A percentile compares a stretch with the other conserved stretches of the same genome.
These are phyloP conservation scores for Zaprionus nigranus DNA, from an alignment of 1,140 invertebrate species.

Conservation along the genomic window DNA sequence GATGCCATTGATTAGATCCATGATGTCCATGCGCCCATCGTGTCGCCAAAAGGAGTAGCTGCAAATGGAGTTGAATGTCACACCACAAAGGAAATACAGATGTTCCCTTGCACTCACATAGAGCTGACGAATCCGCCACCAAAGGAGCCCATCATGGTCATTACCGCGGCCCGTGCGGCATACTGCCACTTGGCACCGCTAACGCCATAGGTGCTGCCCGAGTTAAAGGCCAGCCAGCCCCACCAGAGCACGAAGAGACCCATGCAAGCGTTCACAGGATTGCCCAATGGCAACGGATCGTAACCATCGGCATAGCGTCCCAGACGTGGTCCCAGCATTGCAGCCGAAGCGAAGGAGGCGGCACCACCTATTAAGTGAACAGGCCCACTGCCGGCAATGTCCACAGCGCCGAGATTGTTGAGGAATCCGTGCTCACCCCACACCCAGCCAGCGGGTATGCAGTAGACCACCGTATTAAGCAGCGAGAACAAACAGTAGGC, in stretches of 20 bases:
- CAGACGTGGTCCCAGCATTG: conserved; percentile 95
- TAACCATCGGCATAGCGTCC: conserved; percentile 93
- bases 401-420: conserved; percentile 91
- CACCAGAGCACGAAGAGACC: conserved; percentile 97
- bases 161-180: conserved; percentile 94
- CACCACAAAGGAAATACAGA: background rate
- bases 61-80: background rate
- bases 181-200: conserved; percentile 89
- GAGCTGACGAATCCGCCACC: conserved; percentile 93
- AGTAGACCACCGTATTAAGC: conserved; percentile 95
- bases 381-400: conserved; percentile 95
- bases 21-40: conserved; percentile 91
- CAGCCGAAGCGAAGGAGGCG: conserved; percentile 93
- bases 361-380: conserved; percentile 93
- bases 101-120: conserved; percentile 77
- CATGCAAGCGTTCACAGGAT: conserved; percentile 95
- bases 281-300: conserved; percentile 91
- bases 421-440: conserved; percentile 95
- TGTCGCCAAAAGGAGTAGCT: conserved; percentile 88
- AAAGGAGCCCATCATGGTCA: conserved; percentile 95
- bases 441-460: conserved; percentile 91
- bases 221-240: conserved; percentile 97
- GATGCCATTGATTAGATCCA: conserved; percentile 95
- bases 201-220: conserved; percentile 93
- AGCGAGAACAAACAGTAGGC: conserved; percentile 96